Evolutionary conservation across 2,113 vertebrate genomes (phyloP).

Genomic region (Tylochromis polylepis): DNA sequence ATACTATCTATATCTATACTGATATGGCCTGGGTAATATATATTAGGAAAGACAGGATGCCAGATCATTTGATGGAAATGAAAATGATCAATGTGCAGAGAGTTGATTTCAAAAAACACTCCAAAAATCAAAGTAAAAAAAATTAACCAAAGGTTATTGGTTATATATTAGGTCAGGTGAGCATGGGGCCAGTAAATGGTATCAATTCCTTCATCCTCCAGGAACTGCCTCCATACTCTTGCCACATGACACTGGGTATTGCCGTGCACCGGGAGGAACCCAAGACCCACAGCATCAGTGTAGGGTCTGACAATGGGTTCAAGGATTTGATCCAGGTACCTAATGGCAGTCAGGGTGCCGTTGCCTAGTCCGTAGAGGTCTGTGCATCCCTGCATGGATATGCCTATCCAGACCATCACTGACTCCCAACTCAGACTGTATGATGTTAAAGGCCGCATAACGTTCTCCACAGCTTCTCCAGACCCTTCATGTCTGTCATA

Average conservation of each 20-base stretch:
- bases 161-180: background rate
- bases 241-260: background rate
- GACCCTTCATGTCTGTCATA: background rate
- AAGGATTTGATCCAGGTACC: background rate
- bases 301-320: background rate
- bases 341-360: background rate
- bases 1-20: background rate
- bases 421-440: background rate
- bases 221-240: background rate
- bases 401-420: background rate
- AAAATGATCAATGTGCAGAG: background rate
- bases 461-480: background rate
- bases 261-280: background rate
- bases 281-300: background rate
- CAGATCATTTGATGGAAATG: background rate
- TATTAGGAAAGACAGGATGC: background rate
- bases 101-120: rapidly evolving
- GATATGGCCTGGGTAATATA: background rate
- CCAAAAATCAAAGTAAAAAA: background rate
- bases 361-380: rapidly evolving
- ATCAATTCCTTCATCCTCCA: background rate
- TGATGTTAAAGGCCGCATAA: background rate
- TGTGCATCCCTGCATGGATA: background rate
- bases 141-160: background rate
- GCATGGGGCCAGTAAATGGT: background rate